Evolutionary conservation across 1,140 invertebrate genomes (phyloP), one percentile per base, ranked within the genome.

Genomic region (Maconellicoccus hirsutus): DNA sequence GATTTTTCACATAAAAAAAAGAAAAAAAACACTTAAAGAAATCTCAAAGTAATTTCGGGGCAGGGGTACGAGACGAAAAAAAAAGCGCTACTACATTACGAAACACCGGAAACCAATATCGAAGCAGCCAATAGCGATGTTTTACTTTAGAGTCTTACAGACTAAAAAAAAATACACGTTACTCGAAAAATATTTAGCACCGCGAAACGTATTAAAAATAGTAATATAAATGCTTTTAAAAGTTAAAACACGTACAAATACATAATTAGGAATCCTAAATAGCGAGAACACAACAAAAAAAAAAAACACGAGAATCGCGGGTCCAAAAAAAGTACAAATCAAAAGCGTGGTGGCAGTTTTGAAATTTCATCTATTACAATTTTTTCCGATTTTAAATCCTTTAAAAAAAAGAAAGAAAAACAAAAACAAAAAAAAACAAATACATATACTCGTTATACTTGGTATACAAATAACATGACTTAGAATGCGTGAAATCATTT

Each of bases 201-300:
- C 61, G 61, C 61, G 25, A 66, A 66, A 66, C 61, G 10, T 19
- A 26, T 66, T 66, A 23, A 66, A 66, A 66, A 25, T 25, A 25
- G 61, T 66, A 23, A 26, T 66, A 66, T 66, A 66, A 66, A 66
- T 66, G 61, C 61, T 66, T 66, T 66, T 66, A 23, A 66, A 66
- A 14, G 21, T 23, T 66, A 25, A 66, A 66, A 66, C 42, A 23
- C 6, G 16, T 23, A 66, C 25, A 66, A 22, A 66, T 16, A 66
- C 25, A 26, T 25, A 23, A 8, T 23, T 66, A 66, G 61, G 61
- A 66, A 66, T 66, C 61, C 22, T 66, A 66, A 10, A 59, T 19
- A 66, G 61, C 19, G 61, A 23, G 25, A 66, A 66, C 61, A 23
- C 61, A 66, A 25, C 61, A 52, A 52, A 6, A 52, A 16, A 52